Evolutionary conservation across 2,888 invertebrate species (phyloP), one percentile per base, ranked within the genome.

Genomic region (Drosophila pullipes): DNA sequence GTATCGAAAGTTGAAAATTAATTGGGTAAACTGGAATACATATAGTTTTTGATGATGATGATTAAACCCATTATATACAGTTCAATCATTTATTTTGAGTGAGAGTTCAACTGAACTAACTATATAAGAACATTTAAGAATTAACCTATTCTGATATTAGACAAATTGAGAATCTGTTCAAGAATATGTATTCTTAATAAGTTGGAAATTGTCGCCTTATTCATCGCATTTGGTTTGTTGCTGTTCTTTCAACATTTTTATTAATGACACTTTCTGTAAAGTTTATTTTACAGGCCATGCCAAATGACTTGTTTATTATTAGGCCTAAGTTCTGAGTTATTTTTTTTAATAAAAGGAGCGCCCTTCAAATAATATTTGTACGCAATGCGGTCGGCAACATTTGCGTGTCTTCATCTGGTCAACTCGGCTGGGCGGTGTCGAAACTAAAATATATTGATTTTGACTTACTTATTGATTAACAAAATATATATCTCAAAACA

Each of bases 371-470:
- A 22, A 22, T 13, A 22, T 22, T 47, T 13, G 22, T 47, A 13
- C 7, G 47, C 22, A 47, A 22, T n/a, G 41, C 10, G 22, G 44
- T 44, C 5, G 50, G 30, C 52, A 10, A 10, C 10, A 22, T 39
- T 62, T 37, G 22, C 30, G 50, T 52, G 49, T 35, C 33, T 47
- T 41, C 28, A 10, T n/a, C 35, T 50, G 65, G 65, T 22, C 69
- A 47, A 53, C 52, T 57, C 61, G 60, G 13, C 41, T 69, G n/a
- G 70, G 22, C 50, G 4, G 25, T 9, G 22, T 35, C 11, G n/a
- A 18, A 31, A 53, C 16, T 28, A 9, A 52, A 63, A 33, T 63
- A 41, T 71, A 71, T 71, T 71, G 16, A 28, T 31, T 55, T 33
- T 7, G 16, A 16, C 9, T 16, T 4, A 25, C 25, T 25, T 47